These are phyloP conservation scores for Barnardius zonarius DNA, from an alignment of 2,113 vertebrate genomes.

Conservation along the genomic window DNA sequence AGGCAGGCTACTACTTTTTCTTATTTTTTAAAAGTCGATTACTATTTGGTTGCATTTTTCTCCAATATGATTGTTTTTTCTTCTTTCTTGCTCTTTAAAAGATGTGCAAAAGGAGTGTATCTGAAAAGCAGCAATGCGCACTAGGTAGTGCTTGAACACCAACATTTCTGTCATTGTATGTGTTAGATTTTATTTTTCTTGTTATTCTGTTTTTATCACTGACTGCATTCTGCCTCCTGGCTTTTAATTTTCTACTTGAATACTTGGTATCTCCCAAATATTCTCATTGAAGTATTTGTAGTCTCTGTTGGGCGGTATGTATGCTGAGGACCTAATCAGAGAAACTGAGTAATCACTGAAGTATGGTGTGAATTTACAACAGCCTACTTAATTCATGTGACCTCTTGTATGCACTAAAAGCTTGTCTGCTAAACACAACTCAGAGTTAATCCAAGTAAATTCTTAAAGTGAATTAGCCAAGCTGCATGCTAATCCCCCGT, in stretches of 20 bases:
- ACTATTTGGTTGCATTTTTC: background rate
- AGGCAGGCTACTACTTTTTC: background rate
- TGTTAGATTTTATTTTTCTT: background rate
- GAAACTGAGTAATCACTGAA: background rate
- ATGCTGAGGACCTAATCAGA: background rate
- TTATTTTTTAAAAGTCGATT: background rate
- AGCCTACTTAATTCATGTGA: conserved; percentile 21
- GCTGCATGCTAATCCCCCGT: background rate
- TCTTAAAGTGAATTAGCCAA: conserved; percentile 38
- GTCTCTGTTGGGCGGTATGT: background rate
- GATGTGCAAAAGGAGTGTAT: background rate
- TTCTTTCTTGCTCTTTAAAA: background rate
- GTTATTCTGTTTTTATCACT: background rate
- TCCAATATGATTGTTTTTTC: background rate
- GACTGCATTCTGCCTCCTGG: background rate
- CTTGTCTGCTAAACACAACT: conserved; percentile 1
- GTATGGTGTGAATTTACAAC: conserved; percentile 18
- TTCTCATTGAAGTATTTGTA: background rate
- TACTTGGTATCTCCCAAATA: background rate
- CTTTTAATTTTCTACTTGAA: background rate
- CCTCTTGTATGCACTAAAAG: background rate
- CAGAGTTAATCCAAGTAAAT: conserved; percentile 20
- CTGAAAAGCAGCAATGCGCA: background rate
- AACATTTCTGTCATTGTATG: accelerated
- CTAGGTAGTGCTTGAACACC: background rate